phyloP scores from a whole-genome alignment of 64 coral and sea anemone genomes.

The Montipora efflorescens region DNA sequence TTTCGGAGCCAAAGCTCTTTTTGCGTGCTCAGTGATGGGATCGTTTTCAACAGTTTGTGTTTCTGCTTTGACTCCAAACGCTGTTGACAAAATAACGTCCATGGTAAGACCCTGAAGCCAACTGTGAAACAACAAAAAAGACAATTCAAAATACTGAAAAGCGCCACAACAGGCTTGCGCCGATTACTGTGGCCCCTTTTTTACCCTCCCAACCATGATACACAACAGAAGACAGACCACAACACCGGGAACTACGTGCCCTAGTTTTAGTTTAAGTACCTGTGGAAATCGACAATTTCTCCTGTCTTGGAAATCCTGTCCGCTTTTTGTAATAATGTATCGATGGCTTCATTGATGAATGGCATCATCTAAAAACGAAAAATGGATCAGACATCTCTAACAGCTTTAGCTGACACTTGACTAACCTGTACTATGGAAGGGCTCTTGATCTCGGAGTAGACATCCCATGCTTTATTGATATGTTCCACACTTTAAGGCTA shows the following conservation, averaged over 20 bases:
- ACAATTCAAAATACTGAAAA: neutral
- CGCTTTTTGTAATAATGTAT: constrained; percentile 18
- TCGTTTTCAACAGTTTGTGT: constrained; percentile 64
- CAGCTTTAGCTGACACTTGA: too few relatives aligned
- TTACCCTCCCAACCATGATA: too few relatives aligned
- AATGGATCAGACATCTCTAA: neutral
- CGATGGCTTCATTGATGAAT: constrained; percentile 42
- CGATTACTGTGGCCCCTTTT: too few relatives aligned
- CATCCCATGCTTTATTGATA: too few relatives aligned
- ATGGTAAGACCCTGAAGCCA: constrained; percentile 55
- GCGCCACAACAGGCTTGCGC: too few relatives aligned
- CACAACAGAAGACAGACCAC: too few relatives aligned
- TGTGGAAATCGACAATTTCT: constrained; percentile 39
- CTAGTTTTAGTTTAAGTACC: neutral
- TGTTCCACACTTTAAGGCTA: too few relatives aligned
- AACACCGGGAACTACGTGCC: too few relatives aligned
- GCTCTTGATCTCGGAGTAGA: too few relatives aligned
- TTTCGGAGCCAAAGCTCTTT: constrained; percentile 18
- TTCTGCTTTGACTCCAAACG: constrained; percentile 62
- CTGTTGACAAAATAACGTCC: constrained; percentile 62
- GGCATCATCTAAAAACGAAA: neutral
- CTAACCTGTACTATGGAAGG: too few relatives aligned
- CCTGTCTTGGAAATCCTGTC: constrained; percentile 6
- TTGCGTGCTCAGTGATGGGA: constrained; percentile 26
- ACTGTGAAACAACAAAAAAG: neutral